Evolutionary conservation across 2,113 vertebrate species (phyloP).

Genomic region (Hystrix brachyura): DNA sequence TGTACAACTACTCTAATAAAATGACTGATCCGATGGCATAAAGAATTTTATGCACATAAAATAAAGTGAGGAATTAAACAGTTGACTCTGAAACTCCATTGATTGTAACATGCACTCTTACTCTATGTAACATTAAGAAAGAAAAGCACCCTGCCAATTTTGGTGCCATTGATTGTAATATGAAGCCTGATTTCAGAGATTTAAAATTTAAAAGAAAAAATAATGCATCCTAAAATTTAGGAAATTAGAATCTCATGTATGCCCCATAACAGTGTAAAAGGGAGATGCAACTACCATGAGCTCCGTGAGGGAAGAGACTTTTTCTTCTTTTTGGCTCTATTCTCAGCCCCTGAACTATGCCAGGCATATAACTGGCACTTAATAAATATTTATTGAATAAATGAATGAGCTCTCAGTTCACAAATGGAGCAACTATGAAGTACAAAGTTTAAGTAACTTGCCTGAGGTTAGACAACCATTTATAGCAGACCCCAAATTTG

Average conservation of each 20-base stretch:
- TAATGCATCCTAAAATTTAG: not conserved
- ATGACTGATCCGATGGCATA: not conserved
- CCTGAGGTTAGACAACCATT: not conserved
- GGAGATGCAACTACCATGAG: not conserved
- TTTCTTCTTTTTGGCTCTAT: not conserved
- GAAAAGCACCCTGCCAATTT: not conserved
- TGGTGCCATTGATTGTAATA: not conserved
- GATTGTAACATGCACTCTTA: not conserved
- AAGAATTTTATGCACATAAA: not conserved
- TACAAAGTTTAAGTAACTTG: not conserved
- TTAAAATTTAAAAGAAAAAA: not conserved
- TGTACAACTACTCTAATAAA: not conserved
- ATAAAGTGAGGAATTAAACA: not conserved
- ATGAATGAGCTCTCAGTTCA: not conserved
- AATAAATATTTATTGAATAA: constrained; percentile 33
- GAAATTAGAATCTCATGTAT: not conserved
- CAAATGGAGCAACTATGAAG: not conserved
- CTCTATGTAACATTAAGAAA: not conserved
- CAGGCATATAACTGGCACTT: not conserved
- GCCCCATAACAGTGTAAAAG: not conserved
- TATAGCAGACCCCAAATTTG: not conserved
- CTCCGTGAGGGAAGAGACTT: not conserved
- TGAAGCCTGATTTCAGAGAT: not conserved
- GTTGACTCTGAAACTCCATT: not conserved
- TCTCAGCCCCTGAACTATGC: not conserved